Percentiles rank a stretch among this genome's conserved stretches.
phyloP scores from a whole-genome alignment of 2,113 vertebrate species.

The Hippocampus barbouri region DNA sequence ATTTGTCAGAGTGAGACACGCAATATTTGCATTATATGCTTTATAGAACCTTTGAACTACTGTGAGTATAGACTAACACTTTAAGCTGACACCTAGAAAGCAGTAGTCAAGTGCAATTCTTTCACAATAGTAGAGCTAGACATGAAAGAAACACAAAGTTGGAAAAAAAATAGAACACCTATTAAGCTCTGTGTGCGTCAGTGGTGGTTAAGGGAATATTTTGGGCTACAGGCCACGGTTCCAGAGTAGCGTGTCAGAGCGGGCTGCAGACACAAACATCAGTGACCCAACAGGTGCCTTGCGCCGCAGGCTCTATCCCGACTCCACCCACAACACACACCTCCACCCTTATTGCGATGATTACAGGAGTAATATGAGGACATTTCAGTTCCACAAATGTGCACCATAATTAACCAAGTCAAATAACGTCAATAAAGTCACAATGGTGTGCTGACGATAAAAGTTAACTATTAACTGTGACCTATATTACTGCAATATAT shows the following conservation, averaged over 20 bases:
- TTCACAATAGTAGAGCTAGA: constrained; percentile 50
- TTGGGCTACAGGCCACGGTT: constrained; percentile 58
- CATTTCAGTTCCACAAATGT: constrained; percentile 24
- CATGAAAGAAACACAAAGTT: constrained; percentile 61
- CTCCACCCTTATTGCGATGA: constrained; percentile 20
- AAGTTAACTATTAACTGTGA: not conserved
- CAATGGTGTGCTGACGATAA: not conserved
- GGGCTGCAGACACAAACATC: constrained; percentile 42
- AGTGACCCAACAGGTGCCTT: constrained; percentile 45
- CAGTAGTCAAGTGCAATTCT: constrained; percentile 36
- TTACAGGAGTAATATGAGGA: constrained; percentile 27
- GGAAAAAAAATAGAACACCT: constrained; percentile 49
- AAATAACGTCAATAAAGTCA: constrained; percentile 2
- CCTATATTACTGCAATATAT: not conserved
- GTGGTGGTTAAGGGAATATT: constrained; percentile 63
- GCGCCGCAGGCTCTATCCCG: constrained; percentile 33
- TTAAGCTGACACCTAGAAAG: constrained; percentile 38
- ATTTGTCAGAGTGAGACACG: constrained; percentile 53
- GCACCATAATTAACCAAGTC: constrained; percentile 4
- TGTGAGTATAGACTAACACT: constrained; percentile 38
- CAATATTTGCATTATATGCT: constrained; percentile 40
- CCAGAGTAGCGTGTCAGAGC: constrained; percentile 63
- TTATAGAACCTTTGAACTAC: constrained; percentile 54
- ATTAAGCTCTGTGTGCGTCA: constrained; percentile 67
- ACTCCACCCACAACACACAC: constrained; percentile 36